Base-by-base conservation (phyloP, 2,888 invertebrate genomes). In the Meliscaeva auricollis region DNA sequence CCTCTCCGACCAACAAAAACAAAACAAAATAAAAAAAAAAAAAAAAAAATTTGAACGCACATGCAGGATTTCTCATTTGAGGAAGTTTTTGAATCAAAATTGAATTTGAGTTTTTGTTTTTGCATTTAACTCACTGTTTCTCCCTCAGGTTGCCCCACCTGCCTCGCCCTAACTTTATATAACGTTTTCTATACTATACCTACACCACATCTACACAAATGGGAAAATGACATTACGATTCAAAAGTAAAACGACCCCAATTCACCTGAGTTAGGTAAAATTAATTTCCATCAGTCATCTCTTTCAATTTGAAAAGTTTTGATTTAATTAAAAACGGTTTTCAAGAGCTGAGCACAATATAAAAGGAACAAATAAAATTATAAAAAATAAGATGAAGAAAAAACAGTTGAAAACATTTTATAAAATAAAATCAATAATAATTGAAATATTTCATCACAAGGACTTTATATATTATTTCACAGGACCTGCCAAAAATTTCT, bases 241-340 rank as follows among this genome's bases (percentile, higher is more conserved):
- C 17, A 13, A 50, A 30, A 58, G 15, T 52, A 50, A 62, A 77
- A 77, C 52, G 69, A 75, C 68, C 68, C 52, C 73, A 77, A 66
- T 52, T 77, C 77, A 82, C 66, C 77, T 77, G 30, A 68, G 77
- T 77, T 72, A 68, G 77, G 77, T 68, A 48, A 78, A 78, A 78
- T 77, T 78, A 83, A 73, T 83, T 83, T 78, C 62, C 68, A 69
- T 62, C 78, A 73, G 77, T 73, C 78, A 83, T 78, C 68, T 73
- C 77, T 62, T 46, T 62, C 52, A 72, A 73, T 73, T 50, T 41
- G 38, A 48, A 78, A 83, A 73, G 73, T 83, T 77, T 48, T 62
- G 72, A 77, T 78, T 83, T 78, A 78, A 83, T 83, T 83, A 83
- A 73, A 83, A 78, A 69, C n/a, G 30, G 15, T 44, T 76, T 66